phyloP scores from a whole-genome alignment of 2,888 invertebrate species.

The Willowsia nigromaculata region DNA sequence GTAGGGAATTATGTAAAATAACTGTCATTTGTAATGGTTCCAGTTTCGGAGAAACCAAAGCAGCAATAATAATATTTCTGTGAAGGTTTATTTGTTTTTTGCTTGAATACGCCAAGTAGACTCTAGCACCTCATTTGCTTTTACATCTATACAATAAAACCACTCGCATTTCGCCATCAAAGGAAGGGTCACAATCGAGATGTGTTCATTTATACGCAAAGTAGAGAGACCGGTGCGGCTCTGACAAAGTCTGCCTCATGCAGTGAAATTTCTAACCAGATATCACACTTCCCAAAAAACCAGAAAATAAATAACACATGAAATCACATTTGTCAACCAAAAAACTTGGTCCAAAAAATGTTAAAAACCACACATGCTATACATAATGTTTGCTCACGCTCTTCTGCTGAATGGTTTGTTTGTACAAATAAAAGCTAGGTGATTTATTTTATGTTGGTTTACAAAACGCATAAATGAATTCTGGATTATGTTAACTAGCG shows the following conservation, averaged over 20 bases:
- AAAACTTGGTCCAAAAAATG: conserved; percentile 22
- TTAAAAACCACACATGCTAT: conserved; percentile 7
- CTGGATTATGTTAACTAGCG: no score
- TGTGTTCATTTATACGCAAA: not conserved
- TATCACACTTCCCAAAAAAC: conserved; percentile 56
- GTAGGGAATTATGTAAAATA: not conserved
- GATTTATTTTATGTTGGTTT: no score
- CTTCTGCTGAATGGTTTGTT: not conserved
- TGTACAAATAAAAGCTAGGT: no score
- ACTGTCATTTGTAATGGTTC: not conserved
- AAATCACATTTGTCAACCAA: conserved; percentile 42
- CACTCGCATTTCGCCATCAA: not conserved
- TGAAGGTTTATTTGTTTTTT: not conserved
- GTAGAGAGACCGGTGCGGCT: conserved; percentile 7
- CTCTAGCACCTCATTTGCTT: not conserved
- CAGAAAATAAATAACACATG: conserved; percentile 57
- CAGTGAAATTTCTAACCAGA: conserved; percentile 49
- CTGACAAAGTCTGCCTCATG: conserved; percentile 43
- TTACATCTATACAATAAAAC: not conserved
- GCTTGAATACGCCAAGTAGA: not conserved
- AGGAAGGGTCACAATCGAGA: not conserved
- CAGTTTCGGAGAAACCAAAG: not conserved
- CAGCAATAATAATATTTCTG: not conserved
- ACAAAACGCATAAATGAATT: no score
- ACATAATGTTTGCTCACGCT: not conserved